Evolutionary conservation across 1,140 invertebrate species (phyloP).

Genomic region (Drosophila subpulchrella): DNA sequence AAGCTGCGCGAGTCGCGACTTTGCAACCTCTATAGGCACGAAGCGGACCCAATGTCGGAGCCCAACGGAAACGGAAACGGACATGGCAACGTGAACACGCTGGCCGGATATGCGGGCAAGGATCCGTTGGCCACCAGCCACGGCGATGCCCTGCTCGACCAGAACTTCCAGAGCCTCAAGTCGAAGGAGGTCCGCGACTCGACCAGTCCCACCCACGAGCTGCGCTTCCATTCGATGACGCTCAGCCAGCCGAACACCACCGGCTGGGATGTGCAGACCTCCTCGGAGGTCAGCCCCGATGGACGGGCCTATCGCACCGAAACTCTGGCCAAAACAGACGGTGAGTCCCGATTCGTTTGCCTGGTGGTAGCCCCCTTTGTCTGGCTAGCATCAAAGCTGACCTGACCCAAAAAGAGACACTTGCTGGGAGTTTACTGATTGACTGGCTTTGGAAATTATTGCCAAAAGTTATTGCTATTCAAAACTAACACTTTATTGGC

Average conservation of each 20-base stretch:
- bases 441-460: background rate
- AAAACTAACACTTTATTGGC: too few relatives aligned
- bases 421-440: background rate
- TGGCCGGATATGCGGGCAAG: conserved; percentile 68
- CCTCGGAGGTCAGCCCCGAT: conserved; percentile 84
- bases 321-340: conserved; percentile 80
- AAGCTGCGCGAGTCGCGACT: conserved; percentile 91
- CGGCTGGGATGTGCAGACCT: conserved; percentile 85
- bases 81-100: conserved; percentile 22
- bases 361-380: conserved; percentile 4
- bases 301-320: conserved; percentile 84
- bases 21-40: conserved; percentile 88
- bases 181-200: conserved; percentile 91
- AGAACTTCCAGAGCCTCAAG: conserved; percentile 91
- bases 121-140: conserved; percentile 85
- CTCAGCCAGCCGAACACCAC: conserved; percentile 77
- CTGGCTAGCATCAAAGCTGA: conserved; percentile 1
- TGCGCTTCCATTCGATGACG: conserved; percentile 78
- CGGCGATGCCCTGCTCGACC: conserved; percentile 89
- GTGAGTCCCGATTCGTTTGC: conserved; percentile 51
- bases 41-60: conserved; percentile 66
- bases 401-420: background rate
- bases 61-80: conserved; percentile 70
- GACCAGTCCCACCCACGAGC: conserved; percentile 88
- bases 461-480: too few relatives aligned